Conservation (phyloP, 2,888 invertebrate species). For the Coenonympha glycerion region DNA sequence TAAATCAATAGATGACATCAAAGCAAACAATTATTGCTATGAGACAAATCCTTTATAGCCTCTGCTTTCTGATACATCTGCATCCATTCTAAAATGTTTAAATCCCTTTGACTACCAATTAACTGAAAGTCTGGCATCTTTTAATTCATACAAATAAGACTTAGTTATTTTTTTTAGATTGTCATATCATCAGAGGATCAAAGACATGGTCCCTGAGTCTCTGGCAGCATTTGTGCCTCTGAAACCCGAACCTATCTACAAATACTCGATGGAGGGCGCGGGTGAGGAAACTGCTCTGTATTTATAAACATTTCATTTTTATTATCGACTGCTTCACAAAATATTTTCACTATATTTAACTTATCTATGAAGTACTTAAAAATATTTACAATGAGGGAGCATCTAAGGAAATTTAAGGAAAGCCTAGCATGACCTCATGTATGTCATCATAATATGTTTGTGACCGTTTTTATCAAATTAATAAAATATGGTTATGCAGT, state of each 20-base stretch:
- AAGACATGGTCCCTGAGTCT: conserved; percentile 92
- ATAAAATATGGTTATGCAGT: background rate
- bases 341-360: conserved; percentile 1
- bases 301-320: conserved; percentile 30
- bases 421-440: background rate
- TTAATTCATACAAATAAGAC: too few relatives aligned
- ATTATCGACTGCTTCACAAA: conserved; percentile 1
- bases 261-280: conserved; percentile 92
- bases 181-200: conserved; percentile 95
- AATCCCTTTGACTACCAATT: too few relatives aligned
- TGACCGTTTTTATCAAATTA: background rate
- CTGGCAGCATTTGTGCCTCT: conserved; percentile 90
- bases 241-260: conserved; percentile 90
- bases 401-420: conserved; percentile 24
- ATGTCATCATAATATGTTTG: too few relatives aligned
- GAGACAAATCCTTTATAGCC: too few relatives aligned
- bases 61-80: too few relatives aligned
- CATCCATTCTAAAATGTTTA: too few relatives aligned
- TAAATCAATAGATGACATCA: too few relatives aligned
- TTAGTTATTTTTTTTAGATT: conserved; percentile 72
- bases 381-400: conserved; percentile 59
- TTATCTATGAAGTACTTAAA: conserved; percentile 35
- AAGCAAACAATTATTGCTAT: too few relatives aligned
- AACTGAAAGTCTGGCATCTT: too few relatives aligned
- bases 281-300: conserved; percentile 77